Conservation (phyloP, 2,888 invertebrate genomes). For the Agrotis segetum region DNA sequence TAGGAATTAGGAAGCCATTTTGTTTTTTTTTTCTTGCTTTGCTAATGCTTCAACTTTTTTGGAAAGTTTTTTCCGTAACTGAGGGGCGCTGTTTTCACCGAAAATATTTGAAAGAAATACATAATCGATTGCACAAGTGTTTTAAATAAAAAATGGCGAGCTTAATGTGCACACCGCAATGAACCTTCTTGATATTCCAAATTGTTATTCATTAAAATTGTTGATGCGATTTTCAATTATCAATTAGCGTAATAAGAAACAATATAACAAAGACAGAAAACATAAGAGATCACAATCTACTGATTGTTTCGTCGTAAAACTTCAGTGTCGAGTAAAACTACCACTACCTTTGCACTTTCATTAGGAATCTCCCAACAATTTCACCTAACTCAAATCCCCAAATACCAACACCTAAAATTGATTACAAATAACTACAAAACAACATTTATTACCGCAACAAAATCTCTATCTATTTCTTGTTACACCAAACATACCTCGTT, state of each 20-base stretch:
- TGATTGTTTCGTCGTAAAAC: not conserved
- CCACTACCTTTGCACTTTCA: not conserved
- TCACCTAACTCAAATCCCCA: not conserved
- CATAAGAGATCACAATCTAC: not conserved
- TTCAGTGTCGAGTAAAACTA: not conserved
- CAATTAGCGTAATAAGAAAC: no score
- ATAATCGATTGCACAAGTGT: no score
- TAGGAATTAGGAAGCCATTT: not conserved
- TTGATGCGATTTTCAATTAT: no score
- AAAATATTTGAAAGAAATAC: no score
- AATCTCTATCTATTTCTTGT: constrained; percentile 52
- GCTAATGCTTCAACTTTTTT: not conserved
- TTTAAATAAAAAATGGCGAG: no score
- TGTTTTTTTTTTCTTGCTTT: not conserved
- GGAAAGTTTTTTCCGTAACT: no score
- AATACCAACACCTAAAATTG: constrained; percentile 9
- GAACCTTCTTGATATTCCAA: no score
- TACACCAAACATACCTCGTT: constrained; percentile 50
- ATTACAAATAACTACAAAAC: constrained; percentile 25
- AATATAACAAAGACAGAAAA: not conserved
- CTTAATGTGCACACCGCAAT: no score
- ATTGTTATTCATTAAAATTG: no score
- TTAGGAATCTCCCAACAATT: not conserved
- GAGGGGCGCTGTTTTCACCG: no score
- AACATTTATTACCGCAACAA: constrained; percentile 39